Evolutionary conservation across 2,113 vertebrate species (phyloP).

Genomic region (Phyllostomus hastatus): DNA sequence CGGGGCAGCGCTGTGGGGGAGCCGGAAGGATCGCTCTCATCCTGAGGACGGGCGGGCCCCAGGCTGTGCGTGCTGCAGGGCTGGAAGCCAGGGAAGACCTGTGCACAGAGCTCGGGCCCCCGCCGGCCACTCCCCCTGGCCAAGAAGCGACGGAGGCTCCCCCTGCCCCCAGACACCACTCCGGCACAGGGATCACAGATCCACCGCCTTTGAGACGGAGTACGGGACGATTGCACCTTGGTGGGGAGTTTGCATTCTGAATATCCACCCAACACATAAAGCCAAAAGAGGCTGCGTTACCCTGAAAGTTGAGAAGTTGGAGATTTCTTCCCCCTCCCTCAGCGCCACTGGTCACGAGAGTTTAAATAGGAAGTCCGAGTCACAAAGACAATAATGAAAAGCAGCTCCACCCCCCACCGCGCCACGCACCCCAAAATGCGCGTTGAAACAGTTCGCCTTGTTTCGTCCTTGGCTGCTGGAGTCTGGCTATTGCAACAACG

Average conservation of each 20-base stretch:
- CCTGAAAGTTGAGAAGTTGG: too few relatives aligned
- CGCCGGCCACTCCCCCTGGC: not conserved
- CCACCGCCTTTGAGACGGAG: not conserved
- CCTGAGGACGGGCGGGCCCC: not conserved
- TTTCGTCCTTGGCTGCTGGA: not conserved
- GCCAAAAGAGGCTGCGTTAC: not conserved
- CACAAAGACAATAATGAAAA: not conserved
- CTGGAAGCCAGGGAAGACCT: too few relatives aligned
- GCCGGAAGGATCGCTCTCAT: accelerated
- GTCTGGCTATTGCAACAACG: not conserved
- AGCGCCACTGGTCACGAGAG: not conserved
- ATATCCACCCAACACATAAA: not conserved
- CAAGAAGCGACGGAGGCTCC: too few relatives aligned
- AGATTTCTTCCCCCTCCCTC: too few relatives aligned
- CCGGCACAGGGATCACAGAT: too few relatives aligned
- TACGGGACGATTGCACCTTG: accelerated
- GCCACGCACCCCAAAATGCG: not conserved
- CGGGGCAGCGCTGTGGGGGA: accelerated
- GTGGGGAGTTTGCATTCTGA: not conserved
- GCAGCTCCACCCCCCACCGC: accelerated
- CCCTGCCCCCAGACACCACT: too few relatives aligned
- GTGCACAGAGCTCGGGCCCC: accelerated
- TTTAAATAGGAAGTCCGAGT: not conserved
- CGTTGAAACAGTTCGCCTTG: not conserved
- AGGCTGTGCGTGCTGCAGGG: not conserved